These are phyloP conservation scores for Oligia strigilis DNA, from an alignment of 2,888 invertebrate species.

Conservation along the genomic window DNA sequence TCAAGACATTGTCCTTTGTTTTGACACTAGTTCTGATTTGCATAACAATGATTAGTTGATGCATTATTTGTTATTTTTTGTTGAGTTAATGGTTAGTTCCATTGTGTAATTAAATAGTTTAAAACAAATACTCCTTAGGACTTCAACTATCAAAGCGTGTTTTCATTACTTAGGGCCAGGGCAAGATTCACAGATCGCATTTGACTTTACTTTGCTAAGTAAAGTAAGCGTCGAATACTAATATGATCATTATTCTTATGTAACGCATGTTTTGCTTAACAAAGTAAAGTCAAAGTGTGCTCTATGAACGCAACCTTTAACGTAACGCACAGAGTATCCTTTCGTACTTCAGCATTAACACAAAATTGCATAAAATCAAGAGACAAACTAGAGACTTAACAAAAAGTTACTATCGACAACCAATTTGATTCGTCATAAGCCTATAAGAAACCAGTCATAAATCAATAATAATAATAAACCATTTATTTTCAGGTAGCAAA, in stretches of 20 bases:
- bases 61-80: constrained; percentile 29
- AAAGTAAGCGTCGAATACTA: neutral
- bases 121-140: neutral
- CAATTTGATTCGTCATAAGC: neutral
- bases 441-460: neutral
- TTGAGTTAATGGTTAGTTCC: neutral
- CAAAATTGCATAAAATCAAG: neutral
- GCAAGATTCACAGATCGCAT: neutral
- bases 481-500: too few relatives aligned
- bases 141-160: neutral
- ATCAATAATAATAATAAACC: too few relatives aligned
- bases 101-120: neutral
- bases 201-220: neutral
- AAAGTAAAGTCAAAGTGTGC: neutral
- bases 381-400: neutral
- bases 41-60: constrained; percentile 42
- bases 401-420: neutral
- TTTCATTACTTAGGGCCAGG: neutral
- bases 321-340: too few relatives aligned
- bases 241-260: neutral
- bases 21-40: constrained; percentile 30
- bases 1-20: constrained; percentile 28
- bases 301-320: neutral
- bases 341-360: neutral
- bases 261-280: neutral